phyloP scores from a whole-genome alignment of 2,113 vertebrate species.

The Isichthys henryi region DNA sequence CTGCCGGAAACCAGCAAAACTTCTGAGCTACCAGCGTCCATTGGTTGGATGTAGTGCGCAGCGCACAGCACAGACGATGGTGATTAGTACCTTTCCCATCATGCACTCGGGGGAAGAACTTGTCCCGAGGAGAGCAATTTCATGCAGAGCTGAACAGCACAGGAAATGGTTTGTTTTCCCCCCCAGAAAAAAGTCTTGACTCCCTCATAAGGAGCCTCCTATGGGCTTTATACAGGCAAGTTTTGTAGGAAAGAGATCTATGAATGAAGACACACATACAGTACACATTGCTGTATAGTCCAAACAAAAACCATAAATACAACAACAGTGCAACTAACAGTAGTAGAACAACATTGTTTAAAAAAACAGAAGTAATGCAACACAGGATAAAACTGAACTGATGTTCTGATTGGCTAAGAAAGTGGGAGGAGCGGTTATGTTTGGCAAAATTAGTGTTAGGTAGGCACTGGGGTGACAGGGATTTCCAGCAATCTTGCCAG shows the following conservation, averaged over 20 bases:
- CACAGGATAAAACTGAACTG: neutral
- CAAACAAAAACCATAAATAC: neutral
- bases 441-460: neutral
- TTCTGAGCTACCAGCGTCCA: neutral
- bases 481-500: neutral
- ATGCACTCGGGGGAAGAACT: conserved; percentile 22
- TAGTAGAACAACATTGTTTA: neutral
- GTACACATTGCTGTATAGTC: neutral
- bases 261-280: neutral
- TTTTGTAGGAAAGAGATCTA: neutral
- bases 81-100: conserved; percentile 39
- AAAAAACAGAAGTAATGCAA: neutral
- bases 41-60: conserved; percentile 35
- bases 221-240: conserved; percentile 14
- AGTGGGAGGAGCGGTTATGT: neutral
- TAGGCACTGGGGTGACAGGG: neutral
- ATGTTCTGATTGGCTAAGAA: neutral
- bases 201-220: conserved; percentile 14
- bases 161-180: conserved; percentile 21
- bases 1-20: neutral
- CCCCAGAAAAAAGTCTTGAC: neutral
- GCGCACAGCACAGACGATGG: conserved; percentile 28
- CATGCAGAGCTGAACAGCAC: conserved; percentile 24
- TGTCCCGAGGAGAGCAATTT: conserved; percentile 26
- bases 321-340: neutral